phyloP scores from a whole-genome alignment of 2,113 vertebrate species.

The Phaethon lepturus region DNA sequence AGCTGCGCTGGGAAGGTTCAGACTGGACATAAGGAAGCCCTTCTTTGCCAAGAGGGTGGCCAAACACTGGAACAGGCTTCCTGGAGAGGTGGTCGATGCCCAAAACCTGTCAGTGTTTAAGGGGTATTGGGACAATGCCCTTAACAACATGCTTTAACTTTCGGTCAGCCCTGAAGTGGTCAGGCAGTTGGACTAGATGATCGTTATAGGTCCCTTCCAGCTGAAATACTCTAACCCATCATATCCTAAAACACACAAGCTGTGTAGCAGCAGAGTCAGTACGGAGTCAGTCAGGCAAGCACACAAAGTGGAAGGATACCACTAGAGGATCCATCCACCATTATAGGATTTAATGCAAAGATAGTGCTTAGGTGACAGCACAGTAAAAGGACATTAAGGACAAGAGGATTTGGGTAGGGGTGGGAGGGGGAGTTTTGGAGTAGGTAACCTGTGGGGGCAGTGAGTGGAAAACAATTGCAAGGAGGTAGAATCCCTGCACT shows the following conservation, averaged over 20 bases:
- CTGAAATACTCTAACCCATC: neutral
- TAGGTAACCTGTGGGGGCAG: neutral
- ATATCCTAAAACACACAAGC: neutral
- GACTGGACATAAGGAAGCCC: neutral
- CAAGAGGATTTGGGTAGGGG: neutral
- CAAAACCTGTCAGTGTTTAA: neutral
- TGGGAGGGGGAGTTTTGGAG: neutral
- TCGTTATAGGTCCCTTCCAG: accelerated
- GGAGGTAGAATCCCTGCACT: neutral
- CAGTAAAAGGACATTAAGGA: neutral
- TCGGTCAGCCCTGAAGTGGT: neutral
- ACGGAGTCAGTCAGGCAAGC: neutral
- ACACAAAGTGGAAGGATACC: neutral
- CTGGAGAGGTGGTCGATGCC: neutral
- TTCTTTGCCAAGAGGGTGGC: neutral
- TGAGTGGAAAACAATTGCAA: neutral
- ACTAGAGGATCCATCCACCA: neutral
- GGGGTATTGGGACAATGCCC: neutral
- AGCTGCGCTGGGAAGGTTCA: neutral
- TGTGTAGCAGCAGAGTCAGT: neutral
- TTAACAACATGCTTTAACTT: neutral
- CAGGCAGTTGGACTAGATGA: neutral
- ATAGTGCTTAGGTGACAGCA: neutral
- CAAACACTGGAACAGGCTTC: neutral
- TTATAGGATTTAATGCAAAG: neutral